phyloP scores from a whole-genome alignment of 2,797 vertebrate genomes.

The Streptopelia turtur region DNA sequence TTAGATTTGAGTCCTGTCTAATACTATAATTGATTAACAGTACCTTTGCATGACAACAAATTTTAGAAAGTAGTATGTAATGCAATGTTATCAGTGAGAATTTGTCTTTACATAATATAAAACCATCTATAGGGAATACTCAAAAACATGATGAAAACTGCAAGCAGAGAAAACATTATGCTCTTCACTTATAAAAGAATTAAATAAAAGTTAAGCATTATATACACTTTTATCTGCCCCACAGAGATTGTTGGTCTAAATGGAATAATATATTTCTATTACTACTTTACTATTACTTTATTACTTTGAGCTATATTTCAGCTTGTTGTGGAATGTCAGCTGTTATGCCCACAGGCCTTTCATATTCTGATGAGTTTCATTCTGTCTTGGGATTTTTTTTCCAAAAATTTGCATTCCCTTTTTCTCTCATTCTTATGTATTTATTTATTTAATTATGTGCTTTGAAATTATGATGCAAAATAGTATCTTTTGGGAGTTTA shows the following conservation, averaged over 20 bases:
- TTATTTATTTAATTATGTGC: neutral
- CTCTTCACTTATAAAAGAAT: neutral
- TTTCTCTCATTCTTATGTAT: neutral
- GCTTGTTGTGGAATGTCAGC: neutral
- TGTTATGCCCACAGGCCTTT: neutral
- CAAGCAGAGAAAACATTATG: neutral
- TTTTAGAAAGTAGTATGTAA: neutral
- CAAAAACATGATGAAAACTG: neutral
- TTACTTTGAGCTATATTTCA: neutral
- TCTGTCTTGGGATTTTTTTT: neutral
- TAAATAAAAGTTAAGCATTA: neutral
- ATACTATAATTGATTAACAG: neutral
- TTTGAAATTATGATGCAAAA: neutral
- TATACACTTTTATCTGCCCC: neutral
- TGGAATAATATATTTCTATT: neutral
- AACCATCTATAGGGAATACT: neutral
- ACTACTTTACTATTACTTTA: neutral
- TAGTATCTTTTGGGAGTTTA: neutral
- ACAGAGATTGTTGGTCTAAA: neutral
- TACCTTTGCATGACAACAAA: neutral
- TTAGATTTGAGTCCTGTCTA: neutral
- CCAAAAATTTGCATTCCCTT: neutral
- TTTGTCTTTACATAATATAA: neutral
- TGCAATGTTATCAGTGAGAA: neutral
- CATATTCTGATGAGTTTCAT: neutral